These are phyloP conservation scores for Toxotes jaculatrix DNA, from an alignment of 2,113 vertebrate genomes.

Conservation along the genomic window DNA sequence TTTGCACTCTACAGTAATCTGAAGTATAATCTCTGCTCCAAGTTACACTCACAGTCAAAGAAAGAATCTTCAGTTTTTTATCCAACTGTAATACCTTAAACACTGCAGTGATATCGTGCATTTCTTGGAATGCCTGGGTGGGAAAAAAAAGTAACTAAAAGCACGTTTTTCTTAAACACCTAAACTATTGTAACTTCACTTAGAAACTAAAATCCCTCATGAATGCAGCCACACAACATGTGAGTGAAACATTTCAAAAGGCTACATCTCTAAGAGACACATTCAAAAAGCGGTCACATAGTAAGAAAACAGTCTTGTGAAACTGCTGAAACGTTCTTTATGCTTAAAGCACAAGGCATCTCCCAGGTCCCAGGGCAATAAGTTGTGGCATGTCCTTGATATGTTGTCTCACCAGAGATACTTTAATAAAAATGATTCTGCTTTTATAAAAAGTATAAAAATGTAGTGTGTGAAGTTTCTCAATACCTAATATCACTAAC, in stretches of 20 bases:
- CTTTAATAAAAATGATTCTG: not conserved
- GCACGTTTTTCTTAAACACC: not conserved
- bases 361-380: not conserved
- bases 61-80: conserved; percentile 30
- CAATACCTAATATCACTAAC: too few relatives aligned
- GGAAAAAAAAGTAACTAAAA: not conserved
- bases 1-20: conserved; percentile 13
- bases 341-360: not conserved
- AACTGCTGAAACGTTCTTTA: not conserved
- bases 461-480: not conserved
- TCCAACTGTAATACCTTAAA: conserved; percentile 17
- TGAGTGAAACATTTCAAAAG: not conserved
- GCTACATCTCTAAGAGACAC: not conserved
- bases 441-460: not conserved
- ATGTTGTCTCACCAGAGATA: not conserved
- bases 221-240: not conserved
- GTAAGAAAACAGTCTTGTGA: not conserved
- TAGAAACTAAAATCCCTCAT: not conserved
- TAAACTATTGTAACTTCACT: not conserved
- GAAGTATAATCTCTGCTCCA: conserved; percentile 37
- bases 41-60: conserved; percentile 31
- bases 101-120: not conserved
- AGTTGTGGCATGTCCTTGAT: too few relatives aligned
- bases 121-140: not conserved
- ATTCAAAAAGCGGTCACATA: not conserved